Conservation (phyloP, 2,888 invertebrate genomes). For the Trichacis sp. region DNA sequence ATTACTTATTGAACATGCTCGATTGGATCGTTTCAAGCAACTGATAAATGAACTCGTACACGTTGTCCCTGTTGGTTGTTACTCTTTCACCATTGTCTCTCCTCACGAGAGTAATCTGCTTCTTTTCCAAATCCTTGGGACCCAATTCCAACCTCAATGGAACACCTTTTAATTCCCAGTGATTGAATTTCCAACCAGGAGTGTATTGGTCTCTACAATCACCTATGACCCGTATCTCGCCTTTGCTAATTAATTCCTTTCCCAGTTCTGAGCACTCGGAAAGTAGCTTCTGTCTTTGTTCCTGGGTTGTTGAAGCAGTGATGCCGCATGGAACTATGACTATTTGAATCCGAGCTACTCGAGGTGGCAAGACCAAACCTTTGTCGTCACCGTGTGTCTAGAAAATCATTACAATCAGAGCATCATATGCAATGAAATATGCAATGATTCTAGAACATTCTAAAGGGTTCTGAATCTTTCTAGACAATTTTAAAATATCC, state of each 20-base stretch:
- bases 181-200: constrained; percentile 99
- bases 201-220: constrained; percentile 96
- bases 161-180: constrained; percentile 97
- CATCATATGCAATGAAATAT: no score
- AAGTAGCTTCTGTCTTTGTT: constrained; percentile 78
- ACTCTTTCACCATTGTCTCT: constrained; percentile 89
- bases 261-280: constrained; percentile 80
- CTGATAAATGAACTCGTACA: constrained; percentile 73
- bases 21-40: constrained; percentile 86
- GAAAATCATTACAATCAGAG: constrained; percentile 13
- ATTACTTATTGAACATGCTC: constrained; percentile 82
- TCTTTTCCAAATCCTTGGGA: constrained; percentile 91
- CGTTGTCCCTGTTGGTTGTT: constrained; percentile 74
- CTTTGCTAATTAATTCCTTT: constrained; percentile 72
- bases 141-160: constrained; percentile 95
- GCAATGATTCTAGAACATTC: no score
- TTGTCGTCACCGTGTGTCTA: constrained; percentile 93
- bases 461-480: no score
- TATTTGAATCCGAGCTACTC: constrained; percentile 86
- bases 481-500: no score
- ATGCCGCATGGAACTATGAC: constrained; percentile 97
- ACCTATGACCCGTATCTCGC: constrained; percentile 79
- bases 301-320: constrained; percentile 82
- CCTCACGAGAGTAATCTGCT: constrained; percentile 90
- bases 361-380: constrained; percentile 95